Evolutionary conservation across 2,113 vertebrate species (phyloP), one percentile per base, ranked within the genome.

Genomic region (Heteronetta atricapilla): DNA sequence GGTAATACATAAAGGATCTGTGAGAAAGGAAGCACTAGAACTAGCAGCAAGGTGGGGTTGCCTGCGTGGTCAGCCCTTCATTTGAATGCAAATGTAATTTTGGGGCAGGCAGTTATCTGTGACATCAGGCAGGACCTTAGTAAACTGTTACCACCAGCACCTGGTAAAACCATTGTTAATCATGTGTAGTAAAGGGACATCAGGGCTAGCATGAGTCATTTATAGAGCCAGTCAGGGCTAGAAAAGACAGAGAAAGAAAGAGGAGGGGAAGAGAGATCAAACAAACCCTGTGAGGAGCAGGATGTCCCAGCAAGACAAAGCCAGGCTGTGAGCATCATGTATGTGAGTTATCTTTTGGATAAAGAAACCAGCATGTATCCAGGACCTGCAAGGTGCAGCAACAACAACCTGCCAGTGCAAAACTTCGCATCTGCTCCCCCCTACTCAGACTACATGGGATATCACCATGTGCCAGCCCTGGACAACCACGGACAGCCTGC

Each of bases 291-390:
- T 6, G 44, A 90, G 97, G 97, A 98, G 95, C 98, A 98, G 94
- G 97, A 99, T 99, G 99, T 98, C 97, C 95, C 98, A 92, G 98
- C 97, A 96, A 59, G 90, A 94, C 95, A 93, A 94, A 95, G 94
- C 95, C 94, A 83, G 97, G 93, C 93, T 97, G 93, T 97, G 93
- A 94, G 94, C 97, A 98, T 97, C 98, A 98, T 99, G 98, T 98
- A 99, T 89, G 98, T 99, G 97, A 98, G 98, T 96, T 99, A 98
- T 82, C 96, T 98, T 95, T 96, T 99, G 98, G 98, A 99, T 97
- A 99, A 99, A 97, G 98, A 99, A 90, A 98, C 74, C 98, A 98
- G 97, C 97, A 99, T 99, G 99, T 99, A 99, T 97, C 99, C 99
- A 60, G 98, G 98, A 90, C 98, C 99, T 73, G 98, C 98, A 84